These are phyloP conservation scores for Latrodectus elegans DNA, from an alignment of 2,888 invertebrate genomes.

Conservation along the genomic window DNA sequence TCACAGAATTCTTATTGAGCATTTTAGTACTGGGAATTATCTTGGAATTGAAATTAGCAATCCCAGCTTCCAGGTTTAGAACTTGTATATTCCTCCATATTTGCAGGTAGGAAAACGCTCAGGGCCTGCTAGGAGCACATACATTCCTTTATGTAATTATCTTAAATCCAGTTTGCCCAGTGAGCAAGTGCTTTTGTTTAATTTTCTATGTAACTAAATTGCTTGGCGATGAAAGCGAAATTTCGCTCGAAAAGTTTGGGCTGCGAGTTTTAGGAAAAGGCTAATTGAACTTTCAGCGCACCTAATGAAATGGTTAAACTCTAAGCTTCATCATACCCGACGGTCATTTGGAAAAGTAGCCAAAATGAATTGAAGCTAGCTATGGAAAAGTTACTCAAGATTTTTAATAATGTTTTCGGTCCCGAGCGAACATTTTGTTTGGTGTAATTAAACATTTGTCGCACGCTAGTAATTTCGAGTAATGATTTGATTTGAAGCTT, in stretches of 20 bases:
- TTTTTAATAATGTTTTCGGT: slow-evolving; percentile 48
- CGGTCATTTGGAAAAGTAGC: slow-evolving; percentile 17
- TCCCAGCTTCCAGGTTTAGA: background rate
- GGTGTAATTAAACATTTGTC: slow-evolving; percentile 28
- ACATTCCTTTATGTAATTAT: background rate
- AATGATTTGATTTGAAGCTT: background rate
- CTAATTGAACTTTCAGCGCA: background rate
- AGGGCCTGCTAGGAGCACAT: background rate
- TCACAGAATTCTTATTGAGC: too few relatives aligned
- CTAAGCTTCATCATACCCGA: background rate
- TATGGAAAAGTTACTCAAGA: slow-evolving; percentile 26
- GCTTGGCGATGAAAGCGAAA: background rate
- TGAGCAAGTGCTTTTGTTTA: background rate
- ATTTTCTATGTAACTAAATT: background rate
- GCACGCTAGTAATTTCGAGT: background rate
- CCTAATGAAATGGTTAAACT: slow-evolving; percentile 57
- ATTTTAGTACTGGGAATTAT: too few relatives aligned
- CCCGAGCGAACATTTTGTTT: slow-evolving; percentile 27
- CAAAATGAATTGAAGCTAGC: slow-evolving; percentile 13
- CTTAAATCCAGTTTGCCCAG: background rate
- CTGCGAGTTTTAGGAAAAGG: background rate
- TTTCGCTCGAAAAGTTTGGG: background rate
- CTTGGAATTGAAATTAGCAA: background rate
- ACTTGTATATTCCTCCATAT: background rate
- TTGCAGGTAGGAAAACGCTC: background rate